phyloP scores from a whole-genome alignment of 2,113 vertebrate species.

The Salvelinus alpinus region DNA sequence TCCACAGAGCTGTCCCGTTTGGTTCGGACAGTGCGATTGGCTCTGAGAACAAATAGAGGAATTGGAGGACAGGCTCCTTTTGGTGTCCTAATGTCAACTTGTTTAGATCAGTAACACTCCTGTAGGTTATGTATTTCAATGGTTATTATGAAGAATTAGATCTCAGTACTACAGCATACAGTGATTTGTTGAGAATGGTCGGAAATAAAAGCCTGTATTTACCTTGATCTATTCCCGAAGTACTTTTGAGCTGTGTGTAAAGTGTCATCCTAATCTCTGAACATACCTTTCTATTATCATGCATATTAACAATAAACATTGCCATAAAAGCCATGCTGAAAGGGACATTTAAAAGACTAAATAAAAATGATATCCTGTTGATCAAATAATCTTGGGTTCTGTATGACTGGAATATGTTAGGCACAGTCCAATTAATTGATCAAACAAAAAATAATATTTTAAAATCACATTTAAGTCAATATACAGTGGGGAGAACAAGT shows the following conservation, averaged over 20 bases:
- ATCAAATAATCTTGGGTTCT: neutral
- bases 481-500: too few relatives aligned
- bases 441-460: too few relatives aligned
- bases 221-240: slow-evolving; percentile 71
- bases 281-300: slow-evolving; percentile 23
- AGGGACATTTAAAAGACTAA: slow-evolving; percentile 64
- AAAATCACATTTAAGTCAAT: too few relatives aligned
- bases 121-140: slow-evolving; percentile 69
- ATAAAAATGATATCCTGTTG: slow-evolving; percentile 43
- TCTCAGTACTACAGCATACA: slow-evolving; percentile 22
- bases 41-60: slow-evolving; percentile 32
- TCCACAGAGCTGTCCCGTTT: slow-evolving; percentile 45
- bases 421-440: neutral
- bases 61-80: slow-evolving; percentile 33
- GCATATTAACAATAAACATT: slow-evolving; percentile 14
- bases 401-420: neutral
- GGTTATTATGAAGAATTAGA: slow-evolving; percentile 52
- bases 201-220: slow-evolving; percentile 64
- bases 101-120: slow-evolving; percentile 60
- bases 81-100: slow-evolving; percentile 45
- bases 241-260: slow-evolving; percentile 57
- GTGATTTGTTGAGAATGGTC: slow-evolving; percentile 62
- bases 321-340: slow-evolving; percentile 57
- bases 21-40: slow-evolving; percentile 24
- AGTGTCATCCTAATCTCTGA: slow-evolving; percentile 61